These are phyloP conservation scores for Rhopalosiphum padi DNA, from an alignment of 1,140 invertebrate genomes.

Conservation along the genomic window DNA sequence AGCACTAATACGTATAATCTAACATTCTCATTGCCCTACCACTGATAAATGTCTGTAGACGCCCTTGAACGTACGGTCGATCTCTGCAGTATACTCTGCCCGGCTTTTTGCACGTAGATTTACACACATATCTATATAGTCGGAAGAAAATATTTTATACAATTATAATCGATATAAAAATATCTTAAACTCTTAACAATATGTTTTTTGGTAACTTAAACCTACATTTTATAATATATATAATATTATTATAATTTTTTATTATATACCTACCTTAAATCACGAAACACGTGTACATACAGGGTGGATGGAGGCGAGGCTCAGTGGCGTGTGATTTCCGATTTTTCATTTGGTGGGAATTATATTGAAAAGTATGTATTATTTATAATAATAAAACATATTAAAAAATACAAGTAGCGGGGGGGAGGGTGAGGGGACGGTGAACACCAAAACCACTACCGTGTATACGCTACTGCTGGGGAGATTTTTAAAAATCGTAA, in stretches of 20 bases:
- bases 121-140: not conserved
- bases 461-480: not conserved
- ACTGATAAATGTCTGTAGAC: not conserved
- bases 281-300: not conserved
- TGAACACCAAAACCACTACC: not conserved
- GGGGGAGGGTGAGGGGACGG: no score
- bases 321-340: no score
- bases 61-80: not conserved
- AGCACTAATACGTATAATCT: not conserved
- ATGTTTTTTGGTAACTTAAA: not conserved
- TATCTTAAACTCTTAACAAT: not conserved
- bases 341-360: no score
- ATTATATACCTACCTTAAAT: not conserved
- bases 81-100: not conserved
- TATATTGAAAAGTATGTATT: no score
- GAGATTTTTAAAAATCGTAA: not conserved
- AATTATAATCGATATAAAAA: no score
- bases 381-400: no score
- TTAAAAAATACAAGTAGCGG: no score
- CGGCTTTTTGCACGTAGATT: not conserved
- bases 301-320: not conserved
- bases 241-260: no score
- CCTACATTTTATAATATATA: not conserved
- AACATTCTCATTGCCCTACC: not conserved
- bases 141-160: not conserved